A percentile compares a stretch with the other conserved stretches of the same genome.
These are phyloP conservation scores for Cremastinae sp. DNA, from an alignment of 2,888 invertebrate species.

Conservation along the genomic window DNA sequence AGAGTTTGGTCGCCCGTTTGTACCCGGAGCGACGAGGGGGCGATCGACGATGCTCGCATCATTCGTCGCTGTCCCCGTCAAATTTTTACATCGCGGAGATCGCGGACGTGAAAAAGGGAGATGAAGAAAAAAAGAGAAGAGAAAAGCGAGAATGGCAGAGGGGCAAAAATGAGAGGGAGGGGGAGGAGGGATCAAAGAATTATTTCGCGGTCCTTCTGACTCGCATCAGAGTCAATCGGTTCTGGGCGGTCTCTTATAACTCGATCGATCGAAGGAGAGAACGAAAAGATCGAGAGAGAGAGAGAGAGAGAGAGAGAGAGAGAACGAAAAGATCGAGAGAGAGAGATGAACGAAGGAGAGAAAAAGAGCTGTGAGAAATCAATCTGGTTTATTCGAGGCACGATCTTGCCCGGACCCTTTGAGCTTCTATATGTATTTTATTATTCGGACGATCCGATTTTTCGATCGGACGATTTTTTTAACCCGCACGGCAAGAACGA, in stretches of 20 bases:
- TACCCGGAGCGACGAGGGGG: slow-evolving; percentile 30
- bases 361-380: slow-evolving; percentile 45
- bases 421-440: slow-evolving; percentile 30
- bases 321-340: slow-evolving; percentile 1
- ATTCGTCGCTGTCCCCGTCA: slow-evolving; percentile 3
- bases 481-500: background rate
- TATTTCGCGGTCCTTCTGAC: slow-evolving; percentile 17
- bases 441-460: slow-evolving; percentile 50
- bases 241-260: slow-evolving; percentile 45
- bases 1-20: slow-evolving; percentile 32
- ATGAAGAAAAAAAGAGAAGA: background rate
- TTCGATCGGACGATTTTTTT: slow-evolving; percentile 22
- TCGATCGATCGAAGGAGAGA: slow-evolving; percentile 14
- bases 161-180: slow-evolving; percentile 20
- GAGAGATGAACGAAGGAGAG: slow-evolving; percentile 10
- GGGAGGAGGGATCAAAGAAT: slow-evolving; percentile 24
- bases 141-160: background rate
- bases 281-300: background rate
- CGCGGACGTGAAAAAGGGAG: slow-evolving; percentile 1
- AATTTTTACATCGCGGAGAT: slow-evolving; percentile 13
- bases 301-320: background rate
- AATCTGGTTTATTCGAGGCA: slow-evolving; percentile 53
- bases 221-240: slow-evolving; percentile 32
- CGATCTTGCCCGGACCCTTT: slow-evolving; percentile 39
- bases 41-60: slow-evolving; percentile 24